These are phyloP conservation scores for Urosaurus nigricauda DNA, from an alignment of 2,797 vertebrate genomes.

Conservation along the genomic window DNA sequence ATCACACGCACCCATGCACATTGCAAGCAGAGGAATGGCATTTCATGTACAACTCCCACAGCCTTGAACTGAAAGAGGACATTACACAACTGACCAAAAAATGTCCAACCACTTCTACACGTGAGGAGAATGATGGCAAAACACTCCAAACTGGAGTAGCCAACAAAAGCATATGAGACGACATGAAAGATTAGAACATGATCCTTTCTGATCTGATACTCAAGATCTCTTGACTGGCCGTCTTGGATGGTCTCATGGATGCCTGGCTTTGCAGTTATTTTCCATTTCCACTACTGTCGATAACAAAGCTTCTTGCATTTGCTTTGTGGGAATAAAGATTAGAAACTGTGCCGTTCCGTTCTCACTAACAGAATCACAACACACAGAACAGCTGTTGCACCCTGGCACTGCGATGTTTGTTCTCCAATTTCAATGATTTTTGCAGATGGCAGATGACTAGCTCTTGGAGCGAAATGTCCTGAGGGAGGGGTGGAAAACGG, in stretches of 20 bases:
- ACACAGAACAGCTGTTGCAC: too few species aligned
- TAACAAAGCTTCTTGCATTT: neutral
- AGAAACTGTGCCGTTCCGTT: too few species aligned
- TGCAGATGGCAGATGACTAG: too few species aligned
- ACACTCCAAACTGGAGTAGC: neutral
- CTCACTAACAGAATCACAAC: neutral
- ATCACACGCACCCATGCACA: too few species aligned
- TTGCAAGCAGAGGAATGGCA: too few species aligned
- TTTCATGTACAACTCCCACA: too few species aligned
- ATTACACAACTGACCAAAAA: too few species aligned
- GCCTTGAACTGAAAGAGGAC: too few species aligned
- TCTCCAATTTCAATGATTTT: neutral
- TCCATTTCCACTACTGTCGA: neutral
- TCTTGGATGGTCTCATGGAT: neutral
- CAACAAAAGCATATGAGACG: neutral
- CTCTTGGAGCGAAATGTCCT: neutral
- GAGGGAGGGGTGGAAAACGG: neutral
- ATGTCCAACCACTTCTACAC: too few species aligned
- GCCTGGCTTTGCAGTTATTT: neutral
- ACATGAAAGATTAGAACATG: neutral
- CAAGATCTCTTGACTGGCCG: neutral
- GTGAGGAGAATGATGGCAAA: too few species aligned
- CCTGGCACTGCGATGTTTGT: neutral
- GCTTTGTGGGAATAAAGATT: neutral
- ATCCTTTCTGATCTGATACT: too few species aligned